phyloP scores from a whole-genome alignment of 2,797 vertebrate species.

The Streptopelia turtur region DNA sequence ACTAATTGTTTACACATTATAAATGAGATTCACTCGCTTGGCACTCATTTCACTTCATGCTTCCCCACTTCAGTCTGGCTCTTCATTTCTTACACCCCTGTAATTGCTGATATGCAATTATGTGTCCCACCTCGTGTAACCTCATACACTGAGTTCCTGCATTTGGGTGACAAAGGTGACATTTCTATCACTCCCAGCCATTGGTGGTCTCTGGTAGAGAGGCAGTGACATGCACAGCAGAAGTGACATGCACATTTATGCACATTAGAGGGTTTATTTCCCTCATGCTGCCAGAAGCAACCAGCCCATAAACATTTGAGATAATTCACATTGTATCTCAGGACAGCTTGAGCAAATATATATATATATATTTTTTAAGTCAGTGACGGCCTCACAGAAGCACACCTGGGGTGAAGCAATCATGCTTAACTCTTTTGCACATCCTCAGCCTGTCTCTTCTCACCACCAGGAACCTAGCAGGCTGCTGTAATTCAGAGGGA shows the following conservation, averaged over 20 bases:
- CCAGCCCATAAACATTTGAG: neutral
- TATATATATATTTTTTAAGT: neutral
- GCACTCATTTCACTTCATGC: neutral
- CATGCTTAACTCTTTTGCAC: neutral
- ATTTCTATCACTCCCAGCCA: neutral
- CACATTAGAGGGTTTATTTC: neutral
- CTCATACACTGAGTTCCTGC: neutral
- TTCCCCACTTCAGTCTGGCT: neutral
- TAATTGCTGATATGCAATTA: neutral
- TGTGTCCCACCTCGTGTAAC: accelerated
- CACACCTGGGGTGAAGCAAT: slow-evolving; percentile 13
- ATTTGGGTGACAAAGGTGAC: neutral
- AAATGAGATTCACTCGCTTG: neutral
- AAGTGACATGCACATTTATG: neutral
- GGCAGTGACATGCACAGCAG: neutral
- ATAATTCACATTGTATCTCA: neutral
- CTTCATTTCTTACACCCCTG: neutral
- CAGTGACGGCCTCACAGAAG: neutral
- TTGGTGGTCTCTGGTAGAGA: neutral
- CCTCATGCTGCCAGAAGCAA: neutral
- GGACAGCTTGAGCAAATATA: neutral
- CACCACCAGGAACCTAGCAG: neutral
- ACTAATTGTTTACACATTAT: neutral
- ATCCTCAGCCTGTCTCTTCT: slow-evolving; percentile 20
- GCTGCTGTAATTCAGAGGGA: slow-evolving; percentile 4